A percentile compares a stretch with the other conserved stretches of the same genome.
Conservation (phyloP, 2,888 invertebrate genomes). For the Melieria picta region DNA sequence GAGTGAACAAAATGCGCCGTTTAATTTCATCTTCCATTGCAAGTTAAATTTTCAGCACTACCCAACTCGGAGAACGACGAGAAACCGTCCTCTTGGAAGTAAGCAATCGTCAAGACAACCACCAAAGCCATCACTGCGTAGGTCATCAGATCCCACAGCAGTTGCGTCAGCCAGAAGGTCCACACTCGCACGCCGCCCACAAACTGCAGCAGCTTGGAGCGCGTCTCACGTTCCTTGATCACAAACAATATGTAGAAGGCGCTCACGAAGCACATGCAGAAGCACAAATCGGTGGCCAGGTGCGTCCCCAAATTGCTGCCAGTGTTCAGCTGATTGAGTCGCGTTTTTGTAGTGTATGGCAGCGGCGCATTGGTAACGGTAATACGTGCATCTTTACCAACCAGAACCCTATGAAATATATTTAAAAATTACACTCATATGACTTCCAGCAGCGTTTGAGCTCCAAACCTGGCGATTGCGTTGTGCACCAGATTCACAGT, state of each 20-base stretch:
- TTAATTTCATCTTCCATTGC: no score
- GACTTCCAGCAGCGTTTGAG: not conserved
- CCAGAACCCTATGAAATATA: slow-evolving; percentile 39
- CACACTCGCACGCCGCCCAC: slow-evolving; percentile 78
- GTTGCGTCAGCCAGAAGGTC: slow-evolving; percentile 78
- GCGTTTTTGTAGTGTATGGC: slow-evolving; percentile 71
- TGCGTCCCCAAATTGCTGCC: slow-evolving; percentile 69
- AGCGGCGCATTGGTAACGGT: slow-evolving; percentile 75
- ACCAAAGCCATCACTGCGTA: slow-evolving; percentile 76
- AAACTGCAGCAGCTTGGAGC: slow-evolving; percentile 80
- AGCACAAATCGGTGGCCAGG: slow-evolving; percentile 76
- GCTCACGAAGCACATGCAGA: slow-evolving; percentile 80
- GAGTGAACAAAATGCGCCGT: slow-evolving; percentile 7
- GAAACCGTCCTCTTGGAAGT: slow-evolving; percentile 74
- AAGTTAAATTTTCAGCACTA: slow-evolving; percentile 22
- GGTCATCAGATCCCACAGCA: slow-evolving; percentile 69
- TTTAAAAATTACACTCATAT: not conserved
- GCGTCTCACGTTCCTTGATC: slow-evolving; percentile 75
- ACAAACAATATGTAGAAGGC: slow-evolving; percentile 73
- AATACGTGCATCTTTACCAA: slow-evolving; percentile 51
- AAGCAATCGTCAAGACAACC: slow-evolving; percentile 71
- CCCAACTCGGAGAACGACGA: slow-evolving; percentile 50
- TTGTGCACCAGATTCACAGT: not conserved
- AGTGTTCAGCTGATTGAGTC: slow-evolving; percentile 63
- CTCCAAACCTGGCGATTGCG: not conserved